These are phyloP conservation scores for Ciconia boyciana DNA, from an alignment of 2,113 vertebrate species.

Conservation along the genomic window DNA sequence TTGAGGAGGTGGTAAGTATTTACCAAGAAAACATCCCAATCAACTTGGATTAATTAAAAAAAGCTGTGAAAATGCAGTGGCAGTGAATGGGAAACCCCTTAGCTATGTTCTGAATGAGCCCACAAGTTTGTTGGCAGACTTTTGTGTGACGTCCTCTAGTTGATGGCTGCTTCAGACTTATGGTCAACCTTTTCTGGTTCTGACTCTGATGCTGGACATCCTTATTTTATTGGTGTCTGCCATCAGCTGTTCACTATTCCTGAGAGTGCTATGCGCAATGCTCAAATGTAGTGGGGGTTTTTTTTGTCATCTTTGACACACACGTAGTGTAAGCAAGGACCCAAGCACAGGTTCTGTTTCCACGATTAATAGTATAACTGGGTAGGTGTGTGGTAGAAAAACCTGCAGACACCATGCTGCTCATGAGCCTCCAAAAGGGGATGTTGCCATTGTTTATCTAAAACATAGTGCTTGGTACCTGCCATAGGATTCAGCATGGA, in stretches of 20 bases:
- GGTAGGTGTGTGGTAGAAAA: not conserved
- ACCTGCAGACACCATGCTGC: not conserved
- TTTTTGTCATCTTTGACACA: not conserved
- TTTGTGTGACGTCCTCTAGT: not conserved
- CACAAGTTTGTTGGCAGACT: not conserved
- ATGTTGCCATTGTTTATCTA: not conserved
- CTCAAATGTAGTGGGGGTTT: not conserved
- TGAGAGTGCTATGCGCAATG: not conserved
- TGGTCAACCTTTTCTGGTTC: not conserved
- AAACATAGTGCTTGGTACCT: not conserved
- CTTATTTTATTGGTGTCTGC: not conserved
- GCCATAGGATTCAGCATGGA: not conserved
- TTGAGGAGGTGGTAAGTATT: not conserved
- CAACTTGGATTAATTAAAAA: not conserved
- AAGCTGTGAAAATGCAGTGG: not conserved
- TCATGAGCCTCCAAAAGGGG: not conserved
- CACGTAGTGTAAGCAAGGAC: not conserved
- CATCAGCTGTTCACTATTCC: not conserved
- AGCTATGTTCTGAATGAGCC: not conserved
- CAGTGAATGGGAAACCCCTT: not conserved
- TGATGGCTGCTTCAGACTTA: not conserved
- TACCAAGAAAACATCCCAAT: not conserved
- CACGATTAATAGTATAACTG: not conserved
- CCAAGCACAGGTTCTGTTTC: not conserved
- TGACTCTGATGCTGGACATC: not conserved